Base-by-base conservation (phyloP, 2,888 invertebrate species). In the Phortica okadai region DNA sequence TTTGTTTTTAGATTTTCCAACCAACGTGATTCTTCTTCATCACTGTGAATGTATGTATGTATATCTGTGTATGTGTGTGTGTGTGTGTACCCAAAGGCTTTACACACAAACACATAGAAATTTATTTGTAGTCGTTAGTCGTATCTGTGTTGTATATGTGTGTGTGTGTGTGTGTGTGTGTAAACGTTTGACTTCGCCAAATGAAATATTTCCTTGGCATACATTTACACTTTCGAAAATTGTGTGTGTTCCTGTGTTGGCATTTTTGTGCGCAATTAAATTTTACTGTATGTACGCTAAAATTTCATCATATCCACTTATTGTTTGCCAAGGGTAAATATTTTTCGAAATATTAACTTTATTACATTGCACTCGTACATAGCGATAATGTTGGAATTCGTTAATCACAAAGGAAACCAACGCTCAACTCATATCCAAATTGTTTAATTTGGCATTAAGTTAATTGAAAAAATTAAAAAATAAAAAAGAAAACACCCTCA, bases 171-270 rank as follows among this genome's bases (percentile, higher is more conserved):
- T 8, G 25, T 59, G 16, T 16, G 25, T 59, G 16, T 59, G 25
- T 66, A 33, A 5, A 41, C 14, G 33, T 21, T 69, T 69, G 42
- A n/a, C 70, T 79, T 76, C 77, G 76, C 44, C 72, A 77, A 76
- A 81, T 82, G 77, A 81, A 81, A 80, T 78, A 79, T 82, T 81
- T 81, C 75, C 83, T 82, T 83, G 79, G 83, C 82, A 83, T 67
- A 82, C 81, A 81, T 83, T 80, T 78, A 77, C 75, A 16, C 64
- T 64, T 21, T 64, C 41, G 33, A 25, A 64, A 59, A 14, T 64
- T 50, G 50, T 14, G 50, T 62, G 21, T 62, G n/a, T 62, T 62
- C 25, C 62, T 62, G 16, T 25, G 16, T 62, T 62, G 69, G 14
- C n/a, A 70, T 76, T 76, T 41, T 58, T 58, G 11, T 11, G 58